Percentiles rank a stretch among this genome's conserved stretches.
These are phyloP conservation scores for Pithecia hirsuta DNA, from an alignment of 2,797 vertebrate genomes.

Conservation along the genomic window DNA sequence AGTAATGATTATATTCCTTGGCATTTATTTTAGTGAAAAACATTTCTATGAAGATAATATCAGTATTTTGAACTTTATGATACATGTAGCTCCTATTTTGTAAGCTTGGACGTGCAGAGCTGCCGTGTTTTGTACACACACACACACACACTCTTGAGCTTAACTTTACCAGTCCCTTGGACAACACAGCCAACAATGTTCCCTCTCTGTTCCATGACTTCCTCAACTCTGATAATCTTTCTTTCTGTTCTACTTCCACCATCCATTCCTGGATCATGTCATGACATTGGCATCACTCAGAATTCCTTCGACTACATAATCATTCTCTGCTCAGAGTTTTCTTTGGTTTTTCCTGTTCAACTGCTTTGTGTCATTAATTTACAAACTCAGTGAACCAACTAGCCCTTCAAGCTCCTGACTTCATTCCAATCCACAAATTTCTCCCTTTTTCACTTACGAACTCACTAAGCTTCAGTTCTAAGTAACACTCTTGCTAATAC, in stretches of 20 bases:
- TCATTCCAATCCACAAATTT: neutral
- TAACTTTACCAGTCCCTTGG: neutral
- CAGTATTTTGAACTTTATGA: neutral
- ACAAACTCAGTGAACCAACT: neutral
- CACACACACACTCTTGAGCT: no score
- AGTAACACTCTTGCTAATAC: neutral
- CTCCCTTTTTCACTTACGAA: neutral
- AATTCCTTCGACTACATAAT: neutral
- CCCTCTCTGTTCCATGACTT: neutral
- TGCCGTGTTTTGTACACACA: neutral
- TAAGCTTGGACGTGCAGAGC: neutral
- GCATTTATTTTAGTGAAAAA: neutral
- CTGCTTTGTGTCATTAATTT: neutral
- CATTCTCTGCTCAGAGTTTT: neutral
- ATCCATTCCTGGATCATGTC: neutral
- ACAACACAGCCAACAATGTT: neutral
- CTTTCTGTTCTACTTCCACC: neutral
- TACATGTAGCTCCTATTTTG: neutral
- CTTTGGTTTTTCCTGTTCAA: neutral
- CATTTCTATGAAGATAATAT: neutral
- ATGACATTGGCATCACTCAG: neutral
- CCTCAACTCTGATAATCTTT: neutral
- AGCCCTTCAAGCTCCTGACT: neutral
- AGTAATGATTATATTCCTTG: neutral
- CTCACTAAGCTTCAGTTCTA: neutral